Evolutionary conservation across 2,888 invertebrate species (phyloP).

Genomic region (Drosophila meridiana): DNA sequence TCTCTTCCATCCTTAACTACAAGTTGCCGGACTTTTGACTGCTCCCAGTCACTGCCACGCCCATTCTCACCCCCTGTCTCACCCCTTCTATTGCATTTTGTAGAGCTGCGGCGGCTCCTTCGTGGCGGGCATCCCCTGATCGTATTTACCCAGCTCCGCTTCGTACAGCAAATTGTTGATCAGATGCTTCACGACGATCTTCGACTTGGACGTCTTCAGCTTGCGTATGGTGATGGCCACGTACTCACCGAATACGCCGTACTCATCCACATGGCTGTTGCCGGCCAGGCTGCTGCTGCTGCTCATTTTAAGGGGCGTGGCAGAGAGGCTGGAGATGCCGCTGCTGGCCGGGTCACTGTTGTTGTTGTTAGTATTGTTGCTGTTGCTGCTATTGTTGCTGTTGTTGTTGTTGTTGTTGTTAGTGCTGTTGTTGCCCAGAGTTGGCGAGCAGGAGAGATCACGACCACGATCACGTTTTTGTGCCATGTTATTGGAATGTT

Average conservation of each 20-base stretch:
- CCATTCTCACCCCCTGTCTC: background rate
- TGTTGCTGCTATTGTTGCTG: conserved; percentile 27
- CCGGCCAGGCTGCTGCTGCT: conserved; percentile 28
- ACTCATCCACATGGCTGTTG: conserved; percentile 77
- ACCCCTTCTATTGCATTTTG: conserved; percentile 74
- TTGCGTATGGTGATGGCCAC: conserved; percentile 84
- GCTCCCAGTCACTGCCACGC: background rate
- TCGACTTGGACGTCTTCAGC: conserved; percentile 82
- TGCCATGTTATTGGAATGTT: conserved; percentile 81
- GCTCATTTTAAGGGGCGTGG: conserved; percentile 31
- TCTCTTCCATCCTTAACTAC: conserved; percentile 29
- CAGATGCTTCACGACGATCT: conserved; percentile 83
- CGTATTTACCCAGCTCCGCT: conserved; percentile 83
- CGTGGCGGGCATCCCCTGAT: conserved; percentile 82
- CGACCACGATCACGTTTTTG: conserved; percentile 79
- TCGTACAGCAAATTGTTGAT: conserved; percentile 83
- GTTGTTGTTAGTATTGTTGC: conserved; percentile 26
- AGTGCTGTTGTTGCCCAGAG: conserved; percentile 39
- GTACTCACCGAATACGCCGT: conserved; percentile 84
- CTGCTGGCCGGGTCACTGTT: conserved; percentile 54
- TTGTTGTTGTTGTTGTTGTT: conserved; percentile 30
- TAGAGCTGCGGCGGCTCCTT: conserved; percentile 84
- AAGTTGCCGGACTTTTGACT: conserved; percentile 24
- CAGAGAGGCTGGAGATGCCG: conserved; percentile 49
- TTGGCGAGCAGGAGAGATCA: conserved; percentile 73